Percentiles rank a stretch among this genome's conserved stretches.
phyloP scores from a whole-genome alignment of 2,797 vertebrate species.

The Triplophysa yarkandensis region DNA sequence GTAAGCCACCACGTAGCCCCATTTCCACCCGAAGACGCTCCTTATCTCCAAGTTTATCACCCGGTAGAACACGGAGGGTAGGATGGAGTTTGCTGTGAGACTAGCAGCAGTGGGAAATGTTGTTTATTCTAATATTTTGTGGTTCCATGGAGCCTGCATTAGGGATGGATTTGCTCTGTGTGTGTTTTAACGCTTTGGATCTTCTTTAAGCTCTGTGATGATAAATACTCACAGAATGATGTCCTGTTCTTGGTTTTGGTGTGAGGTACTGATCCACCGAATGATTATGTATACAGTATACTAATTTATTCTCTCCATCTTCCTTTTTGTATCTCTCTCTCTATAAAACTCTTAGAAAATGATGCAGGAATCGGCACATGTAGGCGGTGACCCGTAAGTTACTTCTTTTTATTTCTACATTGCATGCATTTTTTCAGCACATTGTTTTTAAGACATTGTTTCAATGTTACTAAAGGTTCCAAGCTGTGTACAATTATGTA shows the following conservation, averaged over 20 bases:
- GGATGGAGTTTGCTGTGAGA: conserved; percentile 70
- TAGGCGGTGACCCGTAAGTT: conserved; percentile 79
- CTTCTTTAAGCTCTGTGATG: conserved; percentile 18
- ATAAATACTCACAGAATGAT: conserved; percentile 25
- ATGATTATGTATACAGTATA: neutral
- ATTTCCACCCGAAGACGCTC: conserved; percentile 87
- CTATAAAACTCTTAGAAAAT: conserved; percentile 63
- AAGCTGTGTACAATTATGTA: conserved; percentile 94
- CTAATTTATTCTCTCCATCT: conserved; percentile 13
- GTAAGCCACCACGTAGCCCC: conserved; percentile 97
- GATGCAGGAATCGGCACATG: conserved; percentile 74
- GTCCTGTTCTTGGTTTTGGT: conserved; percentile 41
- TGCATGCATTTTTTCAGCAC: neutral
- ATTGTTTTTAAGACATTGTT: neutral
- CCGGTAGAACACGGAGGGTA: conserved; percentile 93
- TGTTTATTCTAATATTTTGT: conserved; percentile 55
- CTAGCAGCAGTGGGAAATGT: conserved; percentile 60
- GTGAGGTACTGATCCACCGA: conserved; percentile 27
- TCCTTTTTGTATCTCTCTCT: conserved; percentile 24
- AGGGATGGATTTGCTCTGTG: conserved; percentile 35
- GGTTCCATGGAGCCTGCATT: conserved; percentile 18
- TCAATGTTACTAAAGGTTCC: conserved; percentile 78
- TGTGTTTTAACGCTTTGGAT: conserved; percentile 20
- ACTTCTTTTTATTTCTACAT: neutral
- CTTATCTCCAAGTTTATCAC: conserved; percentile 81